Conservation (phyloP, 2,797 vertebrate genomes). For the Macropus fuliginosus region DNA sequence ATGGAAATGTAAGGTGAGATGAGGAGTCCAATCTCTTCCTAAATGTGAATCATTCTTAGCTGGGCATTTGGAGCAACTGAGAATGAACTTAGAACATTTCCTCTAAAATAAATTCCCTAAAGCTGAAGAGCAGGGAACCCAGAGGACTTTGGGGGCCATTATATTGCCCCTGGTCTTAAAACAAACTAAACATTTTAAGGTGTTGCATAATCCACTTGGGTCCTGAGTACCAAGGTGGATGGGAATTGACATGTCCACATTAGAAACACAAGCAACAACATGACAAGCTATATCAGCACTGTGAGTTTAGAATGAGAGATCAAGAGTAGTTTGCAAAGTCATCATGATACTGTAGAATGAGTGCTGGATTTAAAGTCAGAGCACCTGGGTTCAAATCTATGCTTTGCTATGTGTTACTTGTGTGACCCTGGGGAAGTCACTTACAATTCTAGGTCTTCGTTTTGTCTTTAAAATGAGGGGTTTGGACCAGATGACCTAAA, state of each 20-base stretch:
- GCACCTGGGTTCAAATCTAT: not conserved
- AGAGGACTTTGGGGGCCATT: not conserved
- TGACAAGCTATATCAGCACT: not conserved
- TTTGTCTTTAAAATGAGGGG: not conserved
- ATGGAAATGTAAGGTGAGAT: not conserved
- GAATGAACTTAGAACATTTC: not conserved
- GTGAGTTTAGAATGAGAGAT: not conserved
- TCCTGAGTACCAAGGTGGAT: not conserved
- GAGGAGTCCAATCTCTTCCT: not conserved
- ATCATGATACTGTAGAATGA: not conserved
- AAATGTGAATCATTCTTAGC: not conserved
- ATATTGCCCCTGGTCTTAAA: not conserved
- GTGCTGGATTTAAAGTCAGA: not conserved
- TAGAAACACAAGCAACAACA: not conserved
- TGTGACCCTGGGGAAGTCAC: not conserved
- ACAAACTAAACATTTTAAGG: not conserved
- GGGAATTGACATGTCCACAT: not conserved
- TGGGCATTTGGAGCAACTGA: not conserved
- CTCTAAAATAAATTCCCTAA: not conserved
- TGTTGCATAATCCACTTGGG: not conserved
- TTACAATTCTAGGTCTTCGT: not conserved
- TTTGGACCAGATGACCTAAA: not conserved
- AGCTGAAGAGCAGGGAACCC: not conserved
- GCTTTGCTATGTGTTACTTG: not conserved
- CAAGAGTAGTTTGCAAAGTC: not conserved